Evolutionary conservation across 2,888 invertebrate genomes (phyloP).

Genomic region (Caenorhabditis sp.): DNA sequence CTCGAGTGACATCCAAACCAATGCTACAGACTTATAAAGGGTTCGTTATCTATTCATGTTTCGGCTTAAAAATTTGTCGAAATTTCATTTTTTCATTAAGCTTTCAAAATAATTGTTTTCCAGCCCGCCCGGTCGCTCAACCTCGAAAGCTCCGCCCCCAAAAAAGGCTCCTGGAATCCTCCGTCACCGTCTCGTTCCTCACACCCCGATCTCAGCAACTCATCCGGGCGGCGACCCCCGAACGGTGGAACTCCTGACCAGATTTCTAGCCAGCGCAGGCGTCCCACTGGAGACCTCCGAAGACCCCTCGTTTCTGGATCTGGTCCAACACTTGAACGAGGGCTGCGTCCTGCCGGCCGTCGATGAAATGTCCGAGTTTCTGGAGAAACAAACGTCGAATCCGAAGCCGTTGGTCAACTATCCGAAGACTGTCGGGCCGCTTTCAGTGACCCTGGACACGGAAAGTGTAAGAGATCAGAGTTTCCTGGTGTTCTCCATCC

Average conservation of each 20-base stretch:
- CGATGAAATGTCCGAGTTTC: neutral
- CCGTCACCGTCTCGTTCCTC: neutral
- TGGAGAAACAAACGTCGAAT: neutral
- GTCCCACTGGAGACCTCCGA: constrained; percentile 4
- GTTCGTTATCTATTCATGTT: too few species aligned
- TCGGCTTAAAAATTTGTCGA: too few species aligned
- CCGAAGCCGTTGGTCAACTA: constrained; percentile 28
- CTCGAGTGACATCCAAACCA: too few species aligned
- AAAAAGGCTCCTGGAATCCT: constrained; percentile 9
- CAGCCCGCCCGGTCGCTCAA: too few species aligned
- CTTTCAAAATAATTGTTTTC: too few species aligned
- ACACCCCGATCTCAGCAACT: too few species aligned
- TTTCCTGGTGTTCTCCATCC: constrained; percentile 51
- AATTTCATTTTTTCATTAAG: too few species aligned
- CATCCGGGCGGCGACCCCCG: constrained; percentile 7
- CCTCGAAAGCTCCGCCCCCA: neutral
- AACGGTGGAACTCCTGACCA: constrained; percentile 12
- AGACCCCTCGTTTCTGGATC: neutral
- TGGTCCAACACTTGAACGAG: constrained; percentile 7
- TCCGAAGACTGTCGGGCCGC: constrained; percentile 44
- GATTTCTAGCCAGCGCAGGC: constrained; percentile 24
- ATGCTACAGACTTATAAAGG: too few species aligned
- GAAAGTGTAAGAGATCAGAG: constrained; percentile 8
- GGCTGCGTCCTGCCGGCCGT: neutral
- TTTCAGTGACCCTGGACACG: constrained; percentile 38